Conservation (phyloP, 2,888 invertebrate genomes). For the Ophion slaviceki region DNA sequence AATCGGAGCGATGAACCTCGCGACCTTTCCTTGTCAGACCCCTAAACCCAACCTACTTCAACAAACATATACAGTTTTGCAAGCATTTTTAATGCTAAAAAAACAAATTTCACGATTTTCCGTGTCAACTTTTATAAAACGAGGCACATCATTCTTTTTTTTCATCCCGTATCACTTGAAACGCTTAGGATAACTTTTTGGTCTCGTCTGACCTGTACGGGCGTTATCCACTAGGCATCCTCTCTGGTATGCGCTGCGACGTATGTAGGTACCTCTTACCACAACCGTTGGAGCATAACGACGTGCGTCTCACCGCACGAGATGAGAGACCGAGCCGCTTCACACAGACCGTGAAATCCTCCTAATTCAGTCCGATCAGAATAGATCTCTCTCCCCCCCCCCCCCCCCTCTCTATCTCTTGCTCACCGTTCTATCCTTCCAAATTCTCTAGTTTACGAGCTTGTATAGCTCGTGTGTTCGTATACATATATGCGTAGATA, state of each 20-base stretch:
- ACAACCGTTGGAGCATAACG: constrained; percentile 55
- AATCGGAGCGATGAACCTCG: too few relatives aligned
- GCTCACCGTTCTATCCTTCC: constrained; percentile 37
- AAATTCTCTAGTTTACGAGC: constrained; percentile 46
- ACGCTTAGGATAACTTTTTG: not conserved
- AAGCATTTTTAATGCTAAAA: too few relatives aligned
- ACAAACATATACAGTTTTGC: too few relatives aligned
- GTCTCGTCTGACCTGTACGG: not conserved
- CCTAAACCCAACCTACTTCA: too few relatives aligned
- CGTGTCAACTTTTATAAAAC: not conserved
- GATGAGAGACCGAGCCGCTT: constrained; percentile 57
- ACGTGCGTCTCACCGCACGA: constrained; percentile 62
- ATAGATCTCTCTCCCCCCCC: constrained; percentile 24
- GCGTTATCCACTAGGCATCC: constrained; percentile 16
- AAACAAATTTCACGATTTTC: not conserved
- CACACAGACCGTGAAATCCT: constrained; percentile 69
- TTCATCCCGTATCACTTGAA: not conserved
- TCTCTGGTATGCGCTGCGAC: not conserved
- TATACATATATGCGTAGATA: constrained; percentile 17
- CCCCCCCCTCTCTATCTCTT: not conserved
- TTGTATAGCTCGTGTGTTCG: constrained; percentile 28
- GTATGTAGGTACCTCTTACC: constrained; percentile 54
- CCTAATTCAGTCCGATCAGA: constrained; percentile 66
- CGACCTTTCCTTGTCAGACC: too few relatives aligned
- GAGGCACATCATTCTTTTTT: not conserved